A percentile compares a stretch with the other conserved stretches of the same genome.
These are phyloP conservation scores for Tychaedon coryphoeus DNA, from an alignment of 2,113 vertebrate species.

Conservation along the genomic window DNA sequence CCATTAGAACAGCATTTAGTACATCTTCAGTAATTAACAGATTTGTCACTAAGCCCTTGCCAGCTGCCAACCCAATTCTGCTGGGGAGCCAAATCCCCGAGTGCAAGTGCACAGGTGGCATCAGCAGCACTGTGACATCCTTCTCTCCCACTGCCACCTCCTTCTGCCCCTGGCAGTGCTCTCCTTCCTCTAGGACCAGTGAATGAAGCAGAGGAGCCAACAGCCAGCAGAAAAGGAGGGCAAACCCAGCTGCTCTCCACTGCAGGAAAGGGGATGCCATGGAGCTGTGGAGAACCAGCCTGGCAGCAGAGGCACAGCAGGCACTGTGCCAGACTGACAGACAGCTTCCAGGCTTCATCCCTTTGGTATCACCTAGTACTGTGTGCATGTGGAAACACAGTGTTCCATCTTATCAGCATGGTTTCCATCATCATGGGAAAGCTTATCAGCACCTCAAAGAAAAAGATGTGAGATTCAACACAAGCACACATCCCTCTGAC, in stretches of 20 bases:
- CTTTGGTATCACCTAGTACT: not conserved
- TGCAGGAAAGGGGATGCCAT: rapidly evolving
- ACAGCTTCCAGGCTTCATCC: not conserved
- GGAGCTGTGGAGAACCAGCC: not conserved
- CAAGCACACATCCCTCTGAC: not conserved
- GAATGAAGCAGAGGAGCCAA: not conserved
- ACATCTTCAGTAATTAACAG: not conserved
- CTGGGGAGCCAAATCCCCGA: not conserved
- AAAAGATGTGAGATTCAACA: not conserved
- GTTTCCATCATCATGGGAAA: not conserved
- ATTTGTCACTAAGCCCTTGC: not conserved
- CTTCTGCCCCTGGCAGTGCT: not conserved
- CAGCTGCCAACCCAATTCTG: not conserved
- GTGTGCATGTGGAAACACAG: not conserved
- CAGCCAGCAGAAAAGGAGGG: not conserved
- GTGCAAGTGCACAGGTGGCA: not conserved
- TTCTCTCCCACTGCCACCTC: not conserved
- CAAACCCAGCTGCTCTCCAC: not conserved
- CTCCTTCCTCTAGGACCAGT: not conserved
- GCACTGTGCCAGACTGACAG: not conserved
- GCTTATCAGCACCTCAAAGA: not conserved
- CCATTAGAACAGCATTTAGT: not conserved
- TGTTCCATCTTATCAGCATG: not conserved
- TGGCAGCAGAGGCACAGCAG: not conserved
- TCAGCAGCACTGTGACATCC: not conserved